phyloP scores from a whole-genome alignment of 2,113 vertebrate species.

The Chiloscyllium plagiosum region DNA sequence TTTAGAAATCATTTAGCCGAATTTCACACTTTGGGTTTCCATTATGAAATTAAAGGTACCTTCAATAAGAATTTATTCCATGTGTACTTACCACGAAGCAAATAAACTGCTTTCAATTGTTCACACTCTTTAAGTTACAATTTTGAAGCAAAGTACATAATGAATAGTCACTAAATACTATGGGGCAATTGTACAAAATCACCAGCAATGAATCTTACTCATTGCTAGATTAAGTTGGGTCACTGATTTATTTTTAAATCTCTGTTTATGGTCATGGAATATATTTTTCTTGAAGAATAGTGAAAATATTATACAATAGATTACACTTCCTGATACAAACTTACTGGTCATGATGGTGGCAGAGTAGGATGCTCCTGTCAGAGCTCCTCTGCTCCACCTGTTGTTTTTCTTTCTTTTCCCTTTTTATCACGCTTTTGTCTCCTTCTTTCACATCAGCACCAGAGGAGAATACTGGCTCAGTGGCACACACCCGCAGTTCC shows the following conservation, averaged over 20 bases:
- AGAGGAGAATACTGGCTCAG: no score
- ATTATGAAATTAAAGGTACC: background rate
- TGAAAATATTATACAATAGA: background rate
- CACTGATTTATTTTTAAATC: background rate
- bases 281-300: background rate
- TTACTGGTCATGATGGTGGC: background rate
- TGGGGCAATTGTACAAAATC: background rate
- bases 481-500: no score
- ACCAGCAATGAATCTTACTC: background rate
- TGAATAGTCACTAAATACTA: background rate
- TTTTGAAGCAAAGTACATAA: background rate
- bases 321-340: background rate
- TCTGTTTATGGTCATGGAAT: background rate
- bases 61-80: background rate
- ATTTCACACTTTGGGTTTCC: background rate
- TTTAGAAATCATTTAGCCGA: background rate
- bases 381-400: no score
- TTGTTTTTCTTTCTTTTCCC: no score
- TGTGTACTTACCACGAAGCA: background rate
- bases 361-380: no score
- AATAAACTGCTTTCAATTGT: background rate
- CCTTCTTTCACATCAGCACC: no score
- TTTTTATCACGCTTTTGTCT: no score
- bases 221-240: background rate
- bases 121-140: background rate